Conservation (phyloP, 2,113 vertebrate genomes). For the Tonatia bakeri region DNA sequence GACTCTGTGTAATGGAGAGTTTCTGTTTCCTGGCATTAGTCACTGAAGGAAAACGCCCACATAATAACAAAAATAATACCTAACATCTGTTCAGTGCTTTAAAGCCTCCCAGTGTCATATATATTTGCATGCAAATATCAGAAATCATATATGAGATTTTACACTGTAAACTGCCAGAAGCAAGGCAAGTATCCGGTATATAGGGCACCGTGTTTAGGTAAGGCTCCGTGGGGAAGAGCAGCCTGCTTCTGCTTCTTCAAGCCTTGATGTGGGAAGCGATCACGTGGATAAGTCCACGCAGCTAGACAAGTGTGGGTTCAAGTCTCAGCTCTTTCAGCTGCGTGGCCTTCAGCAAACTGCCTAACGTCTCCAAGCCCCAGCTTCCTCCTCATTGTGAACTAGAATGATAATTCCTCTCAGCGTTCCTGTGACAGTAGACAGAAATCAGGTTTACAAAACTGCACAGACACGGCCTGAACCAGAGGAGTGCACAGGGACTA, state of each 20-base stretch:
- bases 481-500: background rate
- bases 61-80: slow-evolving; percentile 69
- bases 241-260: background rate
- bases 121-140: background rate
- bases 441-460: background rate
- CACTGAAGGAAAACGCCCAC: slow-evolving; percentile 53
- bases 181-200: no score
- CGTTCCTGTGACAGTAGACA: background rate
- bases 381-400: background rate
- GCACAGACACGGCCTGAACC: background rate
- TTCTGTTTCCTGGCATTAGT: slow-evolving; percentile 59
- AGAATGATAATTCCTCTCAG: background rate
- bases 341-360: background rate
- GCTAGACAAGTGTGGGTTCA: background rate
- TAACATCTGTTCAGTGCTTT: slow-evolving; percentile 29
- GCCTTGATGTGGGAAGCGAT: background rate
- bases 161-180: background rate
- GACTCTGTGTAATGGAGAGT: background rate
- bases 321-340: background rate
- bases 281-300: background rate
- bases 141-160: background rate
- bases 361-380: background rate
- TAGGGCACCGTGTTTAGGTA: background rate
- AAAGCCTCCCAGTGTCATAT: background rate
- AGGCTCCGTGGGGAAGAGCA: background rate